Evolutionary conservation across 2,113 vertebrate species (phyloP).

Genomic region (Notarius lentiginosus): DNA sequence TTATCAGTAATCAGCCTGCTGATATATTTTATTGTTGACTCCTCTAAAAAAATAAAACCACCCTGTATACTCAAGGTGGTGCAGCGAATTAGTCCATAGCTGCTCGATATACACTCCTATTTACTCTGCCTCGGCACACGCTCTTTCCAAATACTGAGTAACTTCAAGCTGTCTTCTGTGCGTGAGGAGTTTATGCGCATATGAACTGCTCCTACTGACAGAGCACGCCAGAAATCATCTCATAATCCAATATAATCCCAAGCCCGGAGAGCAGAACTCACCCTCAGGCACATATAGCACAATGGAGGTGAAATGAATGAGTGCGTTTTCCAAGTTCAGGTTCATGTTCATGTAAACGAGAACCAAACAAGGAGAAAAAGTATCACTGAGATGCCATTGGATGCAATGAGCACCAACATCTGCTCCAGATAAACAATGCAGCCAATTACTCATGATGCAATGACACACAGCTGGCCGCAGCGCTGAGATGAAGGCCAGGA

Average conservation of each 20-base stretch:
- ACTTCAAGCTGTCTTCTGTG: slow-evolving; percentile 17
- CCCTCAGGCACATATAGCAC: not conserved
- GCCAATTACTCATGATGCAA: not conserved
- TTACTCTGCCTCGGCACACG: slow-evolving; percentile 20
- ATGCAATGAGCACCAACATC: not conserved
- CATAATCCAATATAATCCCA: slow-evolving; percentile 24
- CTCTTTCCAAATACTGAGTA: slow-evolving; percentile 29
- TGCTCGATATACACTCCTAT: slow-evolving; percentile 31
- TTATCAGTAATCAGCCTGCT: not conserved
- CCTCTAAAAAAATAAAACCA: not conserved
- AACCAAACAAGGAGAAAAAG: not conserved
- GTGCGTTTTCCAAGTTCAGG: not conserved
- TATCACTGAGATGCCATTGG: not conserved
- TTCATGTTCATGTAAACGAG: not conserved
- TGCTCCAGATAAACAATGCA: slow-evolving; percentile 1
- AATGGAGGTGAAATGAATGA: not conserved
- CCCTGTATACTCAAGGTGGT: slow-evolving; percentile 35
- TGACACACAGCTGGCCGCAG: not conserved
- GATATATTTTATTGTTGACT: not conserved
- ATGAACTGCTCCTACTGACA: slow-evolving; percentile 1
- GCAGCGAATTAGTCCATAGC: not conserved
- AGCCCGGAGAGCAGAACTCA: not conserved
- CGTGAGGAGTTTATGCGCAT: not conserved
- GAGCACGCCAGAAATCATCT: slow-evolving; percentile 1
- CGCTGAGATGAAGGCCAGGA: not conserved